Conservation (phyloP, 2,888 invertebrate species). For the Diloba caeruleocephala region DNA sequence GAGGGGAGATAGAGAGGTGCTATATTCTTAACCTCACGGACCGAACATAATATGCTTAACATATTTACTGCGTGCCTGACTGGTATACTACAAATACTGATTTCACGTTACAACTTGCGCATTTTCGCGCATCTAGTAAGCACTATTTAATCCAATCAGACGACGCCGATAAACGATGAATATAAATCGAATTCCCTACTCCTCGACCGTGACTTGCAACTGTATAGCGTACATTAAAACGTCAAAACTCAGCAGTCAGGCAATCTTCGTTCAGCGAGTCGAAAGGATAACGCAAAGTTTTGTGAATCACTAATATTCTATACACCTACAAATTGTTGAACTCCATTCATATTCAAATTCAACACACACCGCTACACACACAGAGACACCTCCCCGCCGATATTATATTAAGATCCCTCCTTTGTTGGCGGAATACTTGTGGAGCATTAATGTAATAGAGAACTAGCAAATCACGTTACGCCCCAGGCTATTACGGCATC, state of each 20-base stretch:
- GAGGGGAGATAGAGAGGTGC: too few species aligned
- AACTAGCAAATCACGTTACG: constrained; percentile 83
- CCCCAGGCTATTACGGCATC: constrained; percentile 75
- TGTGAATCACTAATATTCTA: constrained; percentile 41
- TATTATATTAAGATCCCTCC: constrained; percentile 79
- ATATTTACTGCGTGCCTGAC: constrained; percentile 25
- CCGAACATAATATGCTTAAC: background rate
- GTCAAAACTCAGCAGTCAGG: background rate
- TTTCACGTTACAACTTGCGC: constrained; percentile 35
- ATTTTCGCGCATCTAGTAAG: constrained; percentile 34
- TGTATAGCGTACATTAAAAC: background rate
- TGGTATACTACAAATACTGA: constrained; percentile 43
- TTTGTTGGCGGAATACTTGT: constrained; percentile 81
- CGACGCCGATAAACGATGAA: constrained; percentile 17
- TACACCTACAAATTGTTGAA: constrained; percentile 52
- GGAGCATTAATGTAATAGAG: constrained; percentile 81
- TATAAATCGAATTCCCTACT: background rate
- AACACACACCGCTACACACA: constrained; percentile 60
- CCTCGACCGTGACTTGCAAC: background rate
- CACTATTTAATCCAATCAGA: constrained; percentile 35
- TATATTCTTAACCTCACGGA: too few species aligned
- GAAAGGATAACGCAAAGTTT: constrained; percentile 51
- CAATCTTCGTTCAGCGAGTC: background rate
- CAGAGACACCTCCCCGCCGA: constrained; percentile 65
- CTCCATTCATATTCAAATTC: constrained; percentile 68